Base-by-base conservation (phyloP, 2,888 invertebrate genomes). In the Drosophila pseudotalamancana region DNA sequence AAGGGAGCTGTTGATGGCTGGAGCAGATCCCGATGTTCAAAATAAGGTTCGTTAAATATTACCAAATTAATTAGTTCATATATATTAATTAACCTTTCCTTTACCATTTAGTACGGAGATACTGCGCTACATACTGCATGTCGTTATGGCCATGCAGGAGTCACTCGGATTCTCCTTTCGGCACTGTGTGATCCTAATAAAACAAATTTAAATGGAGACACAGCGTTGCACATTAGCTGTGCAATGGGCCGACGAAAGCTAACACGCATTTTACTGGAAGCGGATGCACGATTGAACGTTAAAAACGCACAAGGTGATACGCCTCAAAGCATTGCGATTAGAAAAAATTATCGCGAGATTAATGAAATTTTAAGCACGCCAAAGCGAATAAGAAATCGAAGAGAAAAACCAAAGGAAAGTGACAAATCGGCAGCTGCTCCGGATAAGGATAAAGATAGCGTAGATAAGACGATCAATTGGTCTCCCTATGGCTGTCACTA, bases 181-280 rank as follows among this genome's bases (percentile, higher is more conserved):
- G 98, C 98, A 0, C 94, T 95, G 78, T 96, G 97, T 90, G 94
- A 95, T 77, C 95, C 96, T 51, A 96, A 96, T 60, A 96, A 97
- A 86, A 96, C 96, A 87, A 99, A 99, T 91, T 97, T 98, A 93
- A 99, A 99, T 92, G 98, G 98, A 0, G 98, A 99, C 92, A 97
- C 98, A 0, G 96, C 97, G 0, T 92, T 99, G 11, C 98, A 99
- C 91, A 98, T 99, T 82, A 95, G 98, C 0, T 96, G 97, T 6
- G 98, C 98, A 1, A 97, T 98, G 96, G 97, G 97, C 5, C 93
- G 98, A 18, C 92, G 97, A 51, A 98, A 98, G 92, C 93, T 99
- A 62, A 97, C 98, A 8, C 93, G 97, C 85, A 97, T 99, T 73
- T 93, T 99, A 16, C 93, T 98, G 25, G 97, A 98, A 90, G 96